Conservation (phyloP, 1,140 invertebrate species). For the Brachionus koreanus region DNA sequence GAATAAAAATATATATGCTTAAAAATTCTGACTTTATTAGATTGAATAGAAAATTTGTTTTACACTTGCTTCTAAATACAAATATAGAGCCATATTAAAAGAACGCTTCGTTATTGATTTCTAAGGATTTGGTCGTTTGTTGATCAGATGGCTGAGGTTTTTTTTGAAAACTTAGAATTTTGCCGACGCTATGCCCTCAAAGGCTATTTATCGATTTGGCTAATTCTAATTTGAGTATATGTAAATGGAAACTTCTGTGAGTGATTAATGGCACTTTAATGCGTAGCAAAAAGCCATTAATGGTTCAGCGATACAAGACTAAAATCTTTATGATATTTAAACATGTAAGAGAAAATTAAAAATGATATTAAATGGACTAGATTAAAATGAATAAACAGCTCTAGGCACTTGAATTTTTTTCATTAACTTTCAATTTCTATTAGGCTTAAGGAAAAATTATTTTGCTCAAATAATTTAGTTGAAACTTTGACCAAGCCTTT, state of each 20-base stretch:
- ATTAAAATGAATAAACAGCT: not conserved
- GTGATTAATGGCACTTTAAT: not conserved
- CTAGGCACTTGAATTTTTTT: not conserved
- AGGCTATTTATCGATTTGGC: not conserved
- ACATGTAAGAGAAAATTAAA: not conserved
- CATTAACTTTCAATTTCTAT: not conserved
- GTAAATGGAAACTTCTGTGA: not conserved
- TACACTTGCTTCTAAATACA: not conserved
- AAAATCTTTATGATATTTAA: not conserved
- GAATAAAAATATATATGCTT: not conserved
- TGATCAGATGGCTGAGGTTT: not conserved
- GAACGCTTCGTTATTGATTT: not conserved
- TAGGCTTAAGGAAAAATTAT: not conserved
- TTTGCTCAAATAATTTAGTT: not conserved
- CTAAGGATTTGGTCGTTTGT: not conserved
- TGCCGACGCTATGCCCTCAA: not conserved
- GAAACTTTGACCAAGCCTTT: not conserved
- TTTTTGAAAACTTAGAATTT: not conserved
- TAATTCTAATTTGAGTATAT: not conserved
- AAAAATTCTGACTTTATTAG: not conserved
- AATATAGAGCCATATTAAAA: not conserved
- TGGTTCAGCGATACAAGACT: not conserved
- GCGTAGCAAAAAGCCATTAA: not conserved
- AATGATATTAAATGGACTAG: not conserved
- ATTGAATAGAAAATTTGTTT: not conserved